Evolutionary conservation across 2,797 vertebrate genomes (phyloP).

Genomic region (Gobionotothen gibberifrons): DNA sequence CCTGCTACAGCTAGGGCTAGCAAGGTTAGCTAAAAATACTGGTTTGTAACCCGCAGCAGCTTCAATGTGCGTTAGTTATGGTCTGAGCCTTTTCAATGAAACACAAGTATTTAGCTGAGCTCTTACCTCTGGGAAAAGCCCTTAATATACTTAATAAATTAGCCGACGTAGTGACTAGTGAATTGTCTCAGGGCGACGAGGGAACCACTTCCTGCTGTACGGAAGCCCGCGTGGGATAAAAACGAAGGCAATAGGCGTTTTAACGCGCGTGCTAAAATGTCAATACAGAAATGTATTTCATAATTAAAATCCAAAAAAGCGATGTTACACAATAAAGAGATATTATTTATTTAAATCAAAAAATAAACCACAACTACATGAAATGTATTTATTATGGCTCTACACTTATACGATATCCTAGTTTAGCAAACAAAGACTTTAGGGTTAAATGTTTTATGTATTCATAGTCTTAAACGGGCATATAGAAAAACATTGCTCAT

Average conservation of each 20-base stretch:
- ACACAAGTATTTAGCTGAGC: fast-evolving
- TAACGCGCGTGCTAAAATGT: background rate
- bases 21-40: conserved; percentile 11
- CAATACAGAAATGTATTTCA: background rate
- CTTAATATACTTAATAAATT: background rate
- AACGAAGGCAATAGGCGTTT: background rate
- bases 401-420: background rate
- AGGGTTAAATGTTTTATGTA: background rate
- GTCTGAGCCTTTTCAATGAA: fast-evolving
- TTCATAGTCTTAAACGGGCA: background rate
- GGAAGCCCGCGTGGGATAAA: conserved; percentile 50
- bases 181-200: background rate
- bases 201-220: conserved; percentile 57
- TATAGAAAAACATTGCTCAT: background rate
- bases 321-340: no score
- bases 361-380: no score
- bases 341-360: no score
- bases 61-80: fast-evolving
- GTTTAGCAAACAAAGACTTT: background rate
- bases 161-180: background rate
- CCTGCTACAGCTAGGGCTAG: conserved; percentile 55
- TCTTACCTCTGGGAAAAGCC: conserved; percentile 47
- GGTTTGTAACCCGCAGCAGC: background rate
- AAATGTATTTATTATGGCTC: background rate
- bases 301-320: background rate